phyloP scores from a whole-genome alignment of 2,888 invertebrate genomes.

The Spodoptera exigua region DNA sequence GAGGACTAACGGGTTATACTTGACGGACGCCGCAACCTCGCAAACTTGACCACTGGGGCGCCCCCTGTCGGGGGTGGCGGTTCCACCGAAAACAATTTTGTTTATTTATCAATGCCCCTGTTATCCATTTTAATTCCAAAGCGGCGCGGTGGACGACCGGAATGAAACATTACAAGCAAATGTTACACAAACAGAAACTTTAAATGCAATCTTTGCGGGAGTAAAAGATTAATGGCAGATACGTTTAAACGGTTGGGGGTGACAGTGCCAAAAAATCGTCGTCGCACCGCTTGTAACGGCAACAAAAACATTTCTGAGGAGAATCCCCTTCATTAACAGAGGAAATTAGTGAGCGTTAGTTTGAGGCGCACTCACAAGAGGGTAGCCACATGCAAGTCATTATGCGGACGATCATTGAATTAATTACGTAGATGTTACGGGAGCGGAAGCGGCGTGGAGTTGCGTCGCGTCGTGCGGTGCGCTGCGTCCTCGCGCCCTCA shows the following conservation, averaged over 20 bases:
- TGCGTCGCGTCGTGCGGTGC: slow-evolving; percentile 48
- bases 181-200: slow-evolving; percentile 80
- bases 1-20: slow-evolving; percentile 66
- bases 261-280: slow-evolving; percentile 83
- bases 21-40: slow-evolving; percentile 47
- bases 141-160: slow-evolving; percentile 49
- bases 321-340: slow-evolving; percentile 82
- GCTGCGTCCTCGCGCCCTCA: slow-evolving; percentile 40
- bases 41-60: slow-evolving; percentile 59
- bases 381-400: slow-evolving; percentile 85
- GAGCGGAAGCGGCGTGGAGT: slow-evolving; percentile 73
- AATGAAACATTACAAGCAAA: slow-evolving; percentile 80
- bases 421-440: slow-evolving; percentile 80
- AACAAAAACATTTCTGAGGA: slow-evolving; percentile 80
- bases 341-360: slow-evolving; percentile 84
- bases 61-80: slow-evolving; percentile 42
- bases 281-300: slow-evolving; percentile 67
- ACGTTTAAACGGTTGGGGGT: slow-evolving; percentile 80
- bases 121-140: slow-evolving; percentile 68
- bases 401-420: slow-evolving; percentile 88
- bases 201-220: slow-evolving; percentile 84
- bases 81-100: slow-evolving; percentile 62
- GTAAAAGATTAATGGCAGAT: slow-evolving; percentile 82
- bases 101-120: slow-evolving; percentile 59
- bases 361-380: slow-evolving; percentile 73